Base-by-base conservation (phyloP, 2,888 invertebrate species). In the Elegia similella region DNA sequence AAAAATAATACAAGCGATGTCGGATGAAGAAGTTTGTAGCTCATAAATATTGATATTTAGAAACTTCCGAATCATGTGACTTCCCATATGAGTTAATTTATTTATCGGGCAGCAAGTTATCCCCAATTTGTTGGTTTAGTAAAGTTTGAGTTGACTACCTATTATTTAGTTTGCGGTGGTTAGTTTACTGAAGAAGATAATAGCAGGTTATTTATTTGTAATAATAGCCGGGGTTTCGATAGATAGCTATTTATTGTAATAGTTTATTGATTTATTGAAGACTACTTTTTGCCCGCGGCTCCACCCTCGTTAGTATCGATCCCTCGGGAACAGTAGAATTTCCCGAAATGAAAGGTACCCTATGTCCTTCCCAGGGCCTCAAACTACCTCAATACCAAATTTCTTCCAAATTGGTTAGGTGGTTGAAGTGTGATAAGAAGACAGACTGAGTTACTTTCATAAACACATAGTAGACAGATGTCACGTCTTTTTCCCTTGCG, bases 71-170 rank as follows among this genome's bases (percentile, higher is more conserved):
- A n/a, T 6, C 38, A 38, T 38, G n/a, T 38, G 38, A 38, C 38
- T n/a, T 38, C 5, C 42, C 44, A 54, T 53, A 30, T 53, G 10
- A 17, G 52, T 34, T 50, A 32, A 50, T 50, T 30, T 34, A 50
- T 50, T 32, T 50, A 32, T 16, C 2, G n/a, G 46, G 32, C 13
- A 44, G 30, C n/a, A 52, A 52, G 52, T 52, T 42, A 52, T 42
- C 15, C 52, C 17, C 42, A 42, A 52, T 52, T n/a, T 17, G 52
- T 52, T 52, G 42, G 52, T 52, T 34, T 52, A 23, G 34, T 42
- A 48, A 42, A 55, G 42, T 23, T 42, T 43, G 16, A 42, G 43
- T 48, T 56, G 7, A 32, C 7, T 15, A 15, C 7, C 48, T 12
- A 50, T 50, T 50, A 50, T 50, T 32, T 50, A 50, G 48, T 50